Evolutionary conservation across 2,888 invertebrate species (phyloP).

Genomic region (Aphodius sticticus): DNA sequence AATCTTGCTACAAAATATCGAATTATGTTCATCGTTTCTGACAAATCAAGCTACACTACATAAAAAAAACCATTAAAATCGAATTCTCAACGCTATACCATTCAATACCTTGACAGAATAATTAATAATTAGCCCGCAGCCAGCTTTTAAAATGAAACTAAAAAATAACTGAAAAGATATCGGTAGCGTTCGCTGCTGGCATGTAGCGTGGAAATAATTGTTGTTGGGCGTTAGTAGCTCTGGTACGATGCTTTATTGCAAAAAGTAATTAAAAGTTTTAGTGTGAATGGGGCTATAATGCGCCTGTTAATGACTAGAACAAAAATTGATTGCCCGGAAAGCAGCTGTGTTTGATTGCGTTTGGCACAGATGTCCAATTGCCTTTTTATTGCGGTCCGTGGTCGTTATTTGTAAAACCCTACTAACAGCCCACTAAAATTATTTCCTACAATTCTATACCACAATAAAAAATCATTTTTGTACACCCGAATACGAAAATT

Average conservation of each 20-base stretch:
- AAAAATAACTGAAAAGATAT: neutral
- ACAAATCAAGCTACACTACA: no score
- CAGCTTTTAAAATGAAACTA: neutral
- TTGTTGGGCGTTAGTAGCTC: neutral
- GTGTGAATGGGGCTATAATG: slow-evolving; percentile 4
- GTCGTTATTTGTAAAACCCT: neutral
- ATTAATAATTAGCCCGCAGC: neutral
- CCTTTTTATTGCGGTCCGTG: neutral
- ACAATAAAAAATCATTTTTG: no score
- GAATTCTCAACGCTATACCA: no score
- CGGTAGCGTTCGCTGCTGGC: neutral
- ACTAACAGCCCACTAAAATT: neutral
- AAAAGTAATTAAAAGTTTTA: neutral
- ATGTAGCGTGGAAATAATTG: neutral
- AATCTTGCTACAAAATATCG: no score
- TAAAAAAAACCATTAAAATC: no score
- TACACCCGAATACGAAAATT: no score
- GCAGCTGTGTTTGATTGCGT: neutral
- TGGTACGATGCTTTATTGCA: neutral
- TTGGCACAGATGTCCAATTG: slow-evolving; percentile 4
- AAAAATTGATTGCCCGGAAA: slow-evolving; percentile 4
- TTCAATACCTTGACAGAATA: neutral
- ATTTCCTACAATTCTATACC: neutral
- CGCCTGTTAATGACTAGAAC: neutral
- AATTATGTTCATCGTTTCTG: no score